Evolutionary conservation across 2,113 vertebrate genomes (phyloP).

Genomic region (Hippocampus zosterae): DNA sequence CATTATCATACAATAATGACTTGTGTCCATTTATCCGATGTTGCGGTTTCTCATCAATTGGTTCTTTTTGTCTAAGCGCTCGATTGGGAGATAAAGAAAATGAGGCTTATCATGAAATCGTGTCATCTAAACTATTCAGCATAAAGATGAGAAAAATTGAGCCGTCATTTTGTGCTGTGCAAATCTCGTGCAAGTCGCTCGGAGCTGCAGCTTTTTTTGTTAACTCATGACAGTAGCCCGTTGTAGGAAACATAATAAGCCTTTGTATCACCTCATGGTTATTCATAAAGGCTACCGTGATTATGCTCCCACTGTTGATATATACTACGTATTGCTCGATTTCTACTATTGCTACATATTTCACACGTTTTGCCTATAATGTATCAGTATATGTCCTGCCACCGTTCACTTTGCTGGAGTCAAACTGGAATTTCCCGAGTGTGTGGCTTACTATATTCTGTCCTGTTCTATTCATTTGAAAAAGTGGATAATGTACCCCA

Average conservation of each 20-base stretch:
- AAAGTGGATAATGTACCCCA: not conserved
- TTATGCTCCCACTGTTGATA: not conserved
- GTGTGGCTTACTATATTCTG: not conserved
- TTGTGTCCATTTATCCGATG: not conserved
- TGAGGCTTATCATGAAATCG: slow-evolving; percentile 10
- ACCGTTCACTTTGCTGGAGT: not conserved
- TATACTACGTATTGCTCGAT: not conserved
- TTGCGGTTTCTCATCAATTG: not conserved
- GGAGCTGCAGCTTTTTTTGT: slow-evolving; percentile 20
- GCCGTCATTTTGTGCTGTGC: slow-evolving; percentile 35
- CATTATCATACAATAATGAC: not conserved
- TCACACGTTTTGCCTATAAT: no score
- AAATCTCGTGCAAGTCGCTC: slow-evolving; percentile 17
- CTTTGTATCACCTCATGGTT: not conserved
- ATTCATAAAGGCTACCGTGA: not conserved
- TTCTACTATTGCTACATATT: no score
- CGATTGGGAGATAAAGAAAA: not conserved
- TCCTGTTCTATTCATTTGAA: not conserved
- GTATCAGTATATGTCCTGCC: no score
- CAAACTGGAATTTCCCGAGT: not conserved
- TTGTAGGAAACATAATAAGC: not conserved
- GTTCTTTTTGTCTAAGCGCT: not conserved
- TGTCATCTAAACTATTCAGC: slow-evolving; percentile 29
- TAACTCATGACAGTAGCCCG: slow-evolving; percentile 1
- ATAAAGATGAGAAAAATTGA: slow-evolving; percentile 26